phyloP scores from a whole-genome alignment of 2,888 invertebrate genomes.

The Stictocephala bisonia region DNA sequence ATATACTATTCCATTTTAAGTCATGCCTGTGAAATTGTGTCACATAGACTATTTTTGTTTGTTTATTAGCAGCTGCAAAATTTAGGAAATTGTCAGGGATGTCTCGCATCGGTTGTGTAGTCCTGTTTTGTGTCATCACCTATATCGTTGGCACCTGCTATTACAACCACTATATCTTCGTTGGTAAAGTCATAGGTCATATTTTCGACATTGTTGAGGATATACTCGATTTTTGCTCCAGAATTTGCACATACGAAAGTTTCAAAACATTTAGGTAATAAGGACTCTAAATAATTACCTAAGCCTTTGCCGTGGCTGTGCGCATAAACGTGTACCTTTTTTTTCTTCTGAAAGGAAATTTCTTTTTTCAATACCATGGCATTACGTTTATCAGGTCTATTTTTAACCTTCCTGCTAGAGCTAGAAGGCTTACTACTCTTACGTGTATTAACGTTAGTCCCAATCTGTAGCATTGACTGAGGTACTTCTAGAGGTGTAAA shows the following conservation, averaged over 20 bases:
- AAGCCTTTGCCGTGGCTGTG: not conserved
- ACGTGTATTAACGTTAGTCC: too few relatives aligned
- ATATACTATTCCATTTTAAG: not conserved
- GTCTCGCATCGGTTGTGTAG: not conserved
- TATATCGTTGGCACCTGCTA: not conserved
- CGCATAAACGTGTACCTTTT: not conserved
- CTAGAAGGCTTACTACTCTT: too few relatives aligned
- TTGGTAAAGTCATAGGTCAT: not conserved
- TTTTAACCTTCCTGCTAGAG: too few relatives aligned
- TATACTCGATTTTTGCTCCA: not conserved
- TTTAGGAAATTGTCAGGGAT: not conserved
- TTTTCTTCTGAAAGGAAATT: too few relatives aligned
- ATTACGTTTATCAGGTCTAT: too few relatives aligned
- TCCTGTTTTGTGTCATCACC: not conserved
- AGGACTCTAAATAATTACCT: not conserved
- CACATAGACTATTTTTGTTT: not conserved
- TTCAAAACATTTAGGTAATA: not conserved
- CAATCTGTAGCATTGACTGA: too few relatives aligned
- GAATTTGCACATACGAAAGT: not conserved
- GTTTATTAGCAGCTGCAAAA: not conserved
- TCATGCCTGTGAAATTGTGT: not conserved
- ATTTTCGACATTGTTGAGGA: not conserved
- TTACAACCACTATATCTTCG: not conserved
- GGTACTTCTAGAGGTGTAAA: too few relatives aligned
- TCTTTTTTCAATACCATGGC: too few relatives aligned